Evolutionary conservation across 2,797 vertebrate species (phyloP).

Genomic region (Sardinella longiceps): DNA sequence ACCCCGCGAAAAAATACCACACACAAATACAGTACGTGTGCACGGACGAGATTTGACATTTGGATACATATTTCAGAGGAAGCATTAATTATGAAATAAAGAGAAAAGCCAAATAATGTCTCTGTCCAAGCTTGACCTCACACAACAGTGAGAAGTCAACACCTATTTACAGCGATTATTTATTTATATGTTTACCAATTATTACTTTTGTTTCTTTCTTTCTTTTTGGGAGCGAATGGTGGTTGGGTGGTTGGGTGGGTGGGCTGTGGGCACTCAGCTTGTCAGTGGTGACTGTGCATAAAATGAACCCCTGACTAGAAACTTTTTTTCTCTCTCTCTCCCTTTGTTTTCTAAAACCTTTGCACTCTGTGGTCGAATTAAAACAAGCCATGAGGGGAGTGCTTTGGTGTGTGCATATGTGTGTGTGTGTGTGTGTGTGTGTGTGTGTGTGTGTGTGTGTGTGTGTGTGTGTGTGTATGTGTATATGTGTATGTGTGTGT

Average conservation of each 20-base stretch:
- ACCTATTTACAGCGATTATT: neutral
- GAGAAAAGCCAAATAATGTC: conserved; percentile 10
- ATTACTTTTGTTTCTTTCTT: neutral
- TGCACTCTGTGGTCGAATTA: neutral
- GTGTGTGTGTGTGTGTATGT: neutral
- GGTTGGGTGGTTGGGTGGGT: no score
- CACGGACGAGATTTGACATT: neutral
- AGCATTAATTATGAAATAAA: conserved; percentile 6
- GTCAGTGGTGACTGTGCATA: neutral
- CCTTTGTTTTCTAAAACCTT: neutral
- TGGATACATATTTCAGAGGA: conserved; percentile 2
- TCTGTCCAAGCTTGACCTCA: neutral
- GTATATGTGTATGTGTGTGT: neutral
- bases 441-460: neutral
- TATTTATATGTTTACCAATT: conserved; percentile 1
- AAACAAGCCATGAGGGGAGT: neutral
- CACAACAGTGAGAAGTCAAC: neutral
- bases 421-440: neutral
- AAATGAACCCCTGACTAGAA: neutral
- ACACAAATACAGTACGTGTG: neutral
- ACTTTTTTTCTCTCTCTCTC: neutral
- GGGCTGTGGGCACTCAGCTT: neutral
- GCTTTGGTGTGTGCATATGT: neutral
- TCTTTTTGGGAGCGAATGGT: neutral
- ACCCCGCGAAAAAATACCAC: neutral